Base-by-base conservation (phyloP, 2,797 vertebrate genomes). In the Diglossa cyanea region DNA sequence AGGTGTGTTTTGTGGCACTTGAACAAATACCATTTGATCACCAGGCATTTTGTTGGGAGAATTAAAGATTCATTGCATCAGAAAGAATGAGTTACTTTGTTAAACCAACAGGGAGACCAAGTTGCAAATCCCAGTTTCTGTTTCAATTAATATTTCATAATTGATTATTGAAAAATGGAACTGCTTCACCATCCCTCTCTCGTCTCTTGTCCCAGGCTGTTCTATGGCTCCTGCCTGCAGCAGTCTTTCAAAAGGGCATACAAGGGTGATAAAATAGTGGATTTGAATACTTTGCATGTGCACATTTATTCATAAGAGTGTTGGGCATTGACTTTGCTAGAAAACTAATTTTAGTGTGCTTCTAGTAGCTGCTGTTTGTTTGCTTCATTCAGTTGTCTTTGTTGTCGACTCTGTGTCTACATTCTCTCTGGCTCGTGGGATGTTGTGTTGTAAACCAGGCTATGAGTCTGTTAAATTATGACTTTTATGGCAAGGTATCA, bases 131-230 rank as follows among this genome's bases (percentile, higher is more conserved):
- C 51, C 40, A 45, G 67, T 60, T 91, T 87, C 60, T 55, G 18
- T 81, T 86, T 73, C 63, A 78, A 61, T 94, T 84, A 88, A 58
- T 93, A 79, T 82, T 92, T 96, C 10, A 23, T 78, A 66, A 60
- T 92, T 86, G 75, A 76, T 93, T 83, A 6, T 68, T 72, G 88
- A 68, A 86, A 86, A 83, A 80, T 61, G 7, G 28, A 84, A 67
- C 17, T 62, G 15, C 25, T 91, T 86, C 30, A 20, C 62, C 31
- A 55, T 53, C 31, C 9, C 8, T 58, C 13, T 76, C 67, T 82
- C 45, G 19, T 84, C n/a, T 33, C 65, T 67, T 86, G 55, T 65
- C 37, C 24, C n/a, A 61, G 37, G 44, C 55, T 87, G 17, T 81
- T 85, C 23, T 3, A 0, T 47, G 55, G 26, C 68, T 90, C 25